Evolutionary conservation across 2,113 vertebrate species (phyloP).

Genomic region (Cebidichthys violaceus): DNA sequence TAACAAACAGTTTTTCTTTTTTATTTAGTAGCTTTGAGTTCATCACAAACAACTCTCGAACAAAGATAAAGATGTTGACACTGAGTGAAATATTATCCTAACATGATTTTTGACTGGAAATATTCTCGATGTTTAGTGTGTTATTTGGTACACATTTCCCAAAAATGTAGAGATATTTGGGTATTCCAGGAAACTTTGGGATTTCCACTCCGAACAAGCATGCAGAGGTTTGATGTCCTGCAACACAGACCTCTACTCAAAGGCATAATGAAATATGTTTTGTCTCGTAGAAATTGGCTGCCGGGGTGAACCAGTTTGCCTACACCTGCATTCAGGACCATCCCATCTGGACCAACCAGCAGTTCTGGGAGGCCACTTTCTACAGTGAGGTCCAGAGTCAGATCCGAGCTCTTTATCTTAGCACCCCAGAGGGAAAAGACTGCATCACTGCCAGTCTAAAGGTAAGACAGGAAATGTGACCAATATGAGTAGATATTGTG

Average conservation of each 20-base stretch:
- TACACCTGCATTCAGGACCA: constrained; percentile 98
- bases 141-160: neutral
- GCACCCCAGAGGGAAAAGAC: constrained; percentile 85
- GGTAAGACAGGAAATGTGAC: constrained; percentile 74
- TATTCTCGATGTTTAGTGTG: neutral
- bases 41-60: neutral
- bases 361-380: constrained; percentile 99
- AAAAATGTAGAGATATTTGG: neutral
- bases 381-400: constrained; percentile 96
- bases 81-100: neutral
- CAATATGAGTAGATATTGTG: neutral
- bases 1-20: neutral
- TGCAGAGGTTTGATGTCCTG: neutral
- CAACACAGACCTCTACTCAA: neutral
- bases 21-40: neutral
- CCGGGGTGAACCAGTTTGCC: constrained; percentile 96
- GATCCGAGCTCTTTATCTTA: constrained; percentile 94
- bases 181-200: neutral
- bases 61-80: neutral
- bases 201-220: neutral
- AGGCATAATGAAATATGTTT: constrained; percentile 10
- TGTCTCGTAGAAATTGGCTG: constrained; percentile 90
- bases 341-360: constrained; percentile 96
- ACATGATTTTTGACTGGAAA: neutral
- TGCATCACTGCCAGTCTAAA: constrained; percentile 82